Evolutionary conservation across 2,113 vertebrate species (phyloP).

Genomic region (Lamprotornis superbus): DNA sequence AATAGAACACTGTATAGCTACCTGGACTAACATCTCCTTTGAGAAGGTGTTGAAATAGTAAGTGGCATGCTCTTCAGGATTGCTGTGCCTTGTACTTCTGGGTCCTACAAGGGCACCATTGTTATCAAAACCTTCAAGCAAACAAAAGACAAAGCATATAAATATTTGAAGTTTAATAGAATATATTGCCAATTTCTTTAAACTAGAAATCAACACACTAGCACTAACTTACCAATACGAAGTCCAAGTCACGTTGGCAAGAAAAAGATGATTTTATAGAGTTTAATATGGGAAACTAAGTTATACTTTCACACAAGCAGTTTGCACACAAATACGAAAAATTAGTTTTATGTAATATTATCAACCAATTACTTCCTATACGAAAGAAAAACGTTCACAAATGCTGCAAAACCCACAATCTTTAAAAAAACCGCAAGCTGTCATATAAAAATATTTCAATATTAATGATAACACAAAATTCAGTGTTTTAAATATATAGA

Average conservation of each 20-base stretch:
- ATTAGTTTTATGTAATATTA: background rate
- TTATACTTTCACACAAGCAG: background rate
- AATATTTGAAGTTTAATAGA: background rate
- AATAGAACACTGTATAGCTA: slow-evolving; percentile 49
- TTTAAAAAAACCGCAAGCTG: background rate
- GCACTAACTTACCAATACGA: slow-evolving; percentile 84
- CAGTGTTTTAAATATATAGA: background rate
- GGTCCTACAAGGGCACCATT: slow-evolving; percentile 92
- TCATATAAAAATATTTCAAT: background rate
- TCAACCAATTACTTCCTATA: background rate
- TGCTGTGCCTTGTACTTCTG: slow-evolving; percentile 93
- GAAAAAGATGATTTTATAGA: slow-evolving; percentile 76
- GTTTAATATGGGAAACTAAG: slow-evolving; percentile 73
- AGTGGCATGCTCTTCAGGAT: slow-evolving; percentile 92
- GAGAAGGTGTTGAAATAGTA: slow-evolving; percentile 97
- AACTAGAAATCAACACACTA: slow-evolving; percentile 56
- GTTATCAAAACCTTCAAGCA: slow-evolving; percentile 91
- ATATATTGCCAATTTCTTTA: slow-evolving; percentile 45
- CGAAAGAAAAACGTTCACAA: background rate
- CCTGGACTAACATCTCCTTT: slow-evolving; percentile 96
- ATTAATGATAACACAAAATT: background rate
- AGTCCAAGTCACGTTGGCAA: slow-evolving; percentile 81
- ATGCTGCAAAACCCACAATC: background rate
- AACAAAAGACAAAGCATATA: slow-evolving; percentile 60
- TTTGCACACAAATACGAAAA: background rate